Percentiles rank a stretch among this genome's conserved stretches.
Evolutionary conservation across 2,797 vertebrate genomes (phyloP).

Genomic region (Crypturellus tataupa): DNA sequence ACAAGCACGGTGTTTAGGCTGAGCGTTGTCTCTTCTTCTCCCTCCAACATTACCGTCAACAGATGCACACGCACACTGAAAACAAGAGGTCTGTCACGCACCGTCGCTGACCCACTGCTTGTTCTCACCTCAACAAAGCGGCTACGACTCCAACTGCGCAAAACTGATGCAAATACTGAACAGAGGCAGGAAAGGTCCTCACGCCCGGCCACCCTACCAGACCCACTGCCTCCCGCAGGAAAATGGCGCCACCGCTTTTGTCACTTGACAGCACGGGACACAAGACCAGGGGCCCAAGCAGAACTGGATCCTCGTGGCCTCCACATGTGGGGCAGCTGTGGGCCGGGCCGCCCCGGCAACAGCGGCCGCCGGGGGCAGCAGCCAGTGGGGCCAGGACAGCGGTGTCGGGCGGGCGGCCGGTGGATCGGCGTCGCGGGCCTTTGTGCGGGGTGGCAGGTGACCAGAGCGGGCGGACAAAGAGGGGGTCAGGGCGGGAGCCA

Average conservation of each 20-base stretch:
- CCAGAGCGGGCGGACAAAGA: conserved; percentile 83
- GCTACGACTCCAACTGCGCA: background rate
- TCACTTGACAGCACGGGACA: too few relatives aligned
- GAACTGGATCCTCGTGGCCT: background rate
- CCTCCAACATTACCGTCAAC: background rate
- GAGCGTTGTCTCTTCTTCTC: background rate
- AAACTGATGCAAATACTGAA: background rate
- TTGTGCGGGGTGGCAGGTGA: conserved; percentile 85
- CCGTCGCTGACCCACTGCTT: background rate
- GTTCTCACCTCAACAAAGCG: background rate
- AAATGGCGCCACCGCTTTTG: background rate
- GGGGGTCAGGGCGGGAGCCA: conserved; percentile 81
- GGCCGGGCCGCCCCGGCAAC: background rate
- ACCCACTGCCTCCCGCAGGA: too few relatives aligned
- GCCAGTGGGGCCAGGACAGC: conserved; percentile 46
- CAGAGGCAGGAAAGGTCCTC: background rate
- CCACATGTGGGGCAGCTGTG: too few relatives aligned
- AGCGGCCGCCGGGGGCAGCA: too few relatives aligned
- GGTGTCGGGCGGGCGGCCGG: conserved; percentile 55
- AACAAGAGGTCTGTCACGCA: background rate
- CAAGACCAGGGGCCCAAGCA: too few relatives aligned
- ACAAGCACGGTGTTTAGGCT: background rate
- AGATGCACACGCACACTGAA: background rate
- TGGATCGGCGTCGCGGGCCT: conserved; percentile 54
- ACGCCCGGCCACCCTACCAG: too few relatives aligned